Conservation (phyloP, 2,113 vertebrate species). For the Motacilla tschutschensis region DNA sequence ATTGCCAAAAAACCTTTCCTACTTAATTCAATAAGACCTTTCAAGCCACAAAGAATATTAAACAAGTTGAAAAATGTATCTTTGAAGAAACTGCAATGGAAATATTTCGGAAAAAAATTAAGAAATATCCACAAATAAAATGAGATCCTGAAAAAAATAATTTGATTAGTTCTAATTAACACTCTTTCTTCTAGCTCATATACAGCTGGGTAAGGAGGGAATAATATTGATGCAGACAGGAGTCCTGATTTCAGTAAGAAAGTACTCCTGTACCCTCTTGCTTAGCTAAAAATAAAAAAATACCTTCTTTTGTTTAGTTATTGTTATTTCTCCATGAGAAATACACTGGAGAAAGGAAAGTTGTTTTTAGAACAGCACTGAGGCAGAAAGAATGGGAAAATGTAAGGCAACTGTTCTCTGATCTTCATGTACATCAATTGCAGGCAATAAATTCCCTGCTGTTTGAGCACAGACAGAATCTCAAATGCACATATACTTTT, state of each 20-base stretch:
- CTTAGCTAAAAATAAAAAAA: conserved; percentile 3
- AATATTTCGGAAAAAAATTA: neutral
- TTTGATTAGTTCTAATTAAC: neutral
- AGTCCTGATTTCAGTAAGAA: neutral
- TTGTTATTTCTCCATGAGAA: conserved; percentile 9
- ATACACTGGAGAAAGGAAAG: conserved; percentile 4
- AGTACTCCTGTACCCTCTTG: neutral
- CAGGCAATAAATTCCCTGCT: conserved; percentile 68
- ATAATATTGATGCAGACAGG: neutral
- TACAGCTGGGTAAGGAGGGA: neutral
- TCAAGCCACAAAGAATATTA: neutral
- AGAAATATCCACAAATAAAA: neutral
- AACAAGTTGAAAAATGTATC: neutral
- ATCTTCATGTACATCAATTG: conserved; percentile 67
- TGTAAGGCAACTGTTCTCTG: conserved; percentile 64
- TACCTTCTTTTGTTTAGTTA: neutral
- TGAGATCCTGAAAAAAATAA: neutral
- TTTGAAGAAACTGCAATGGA: neutral
- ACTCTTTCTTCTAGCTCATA: neutral
- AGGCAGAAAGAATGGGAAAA: conserved; percentile 59
- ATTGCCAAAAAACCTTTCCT: neutral
- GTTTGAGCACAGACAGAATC: conserved; percentile 66
- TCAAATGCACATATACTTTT: conserved; percentile 71
- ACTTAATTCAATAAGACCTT: neutral
- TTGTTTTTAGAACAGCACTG: conserved; percentile 16